A percentile compares a stretch with the other conserved stretches of the same genome.
phyloP scores from a whole-genome alignment of 2,888 invertebrate genomes.

The Acrobasis suavella region DNA sequence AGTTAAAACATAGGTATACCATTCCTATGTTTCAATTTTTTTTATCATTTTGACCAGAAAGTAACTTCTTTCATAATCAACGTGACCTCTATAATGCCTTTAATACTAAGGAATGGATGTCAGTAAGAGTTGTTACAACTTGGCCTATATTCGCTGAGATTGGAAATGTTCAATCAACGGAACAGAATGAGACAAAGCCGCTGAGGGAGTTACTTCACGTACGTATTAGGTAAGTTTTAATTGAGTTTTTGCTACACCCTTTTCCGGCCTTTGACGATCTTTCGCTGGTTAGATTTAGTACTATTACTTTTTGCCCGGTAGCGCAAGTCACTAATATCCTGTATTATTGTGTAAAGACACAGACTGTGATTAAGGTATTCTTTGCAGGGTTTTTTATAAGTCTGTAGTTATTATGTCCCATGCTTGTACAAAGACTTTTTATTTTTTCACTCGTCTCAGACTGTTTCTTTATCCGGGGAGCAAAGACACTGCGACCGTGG shows the following conservation, averaged over 20 bases:
- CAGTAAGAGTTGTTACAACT: conserved; percentile 11
- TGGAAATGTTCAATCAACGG: conserved; percentile 30
- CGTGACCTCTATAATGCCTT: not conserved
- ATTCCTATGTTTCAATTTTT: too few species aligned
- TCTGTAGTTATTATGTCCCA: not conserved
- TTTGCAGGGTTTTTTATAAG: too few species aligned
- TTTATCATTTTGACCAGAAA: too few species aligned
- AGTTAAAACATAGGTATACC: too few species aligned
- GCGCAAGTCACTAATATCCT: not conserved
- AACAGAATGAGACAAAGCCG: conserved; percentile 35
- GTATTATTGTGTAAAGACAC: not conserved
- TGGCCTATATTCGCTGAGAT: conserved; percentile 10
- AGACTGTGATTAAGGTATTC: not conserved
- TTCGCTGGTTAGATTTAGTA: conserved; percentile 13
- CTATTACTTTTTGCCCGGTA: not conserved
- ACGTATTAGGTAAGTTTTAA: conserved; percentile 65
- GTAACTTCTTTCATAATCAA: too few species aligned
- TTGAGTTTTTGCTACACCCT: conserved; percentile 62
- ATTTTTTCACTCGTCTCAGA: too few species aligned
- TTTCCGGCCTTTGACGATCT: conserved; percentile 38
- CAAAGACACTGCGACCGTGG: too few species aligned
- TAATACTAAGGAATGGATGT: conserved; percentile 3
- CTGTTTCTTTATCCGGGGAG: too few species aligned
- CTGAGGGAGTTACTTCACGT: conserved; percentile 38
- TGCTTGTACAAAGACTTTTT: too few species aligned